Conservation (phyloP, 1,140 invertebrate species). For the Nephila pilipes region DNA sequence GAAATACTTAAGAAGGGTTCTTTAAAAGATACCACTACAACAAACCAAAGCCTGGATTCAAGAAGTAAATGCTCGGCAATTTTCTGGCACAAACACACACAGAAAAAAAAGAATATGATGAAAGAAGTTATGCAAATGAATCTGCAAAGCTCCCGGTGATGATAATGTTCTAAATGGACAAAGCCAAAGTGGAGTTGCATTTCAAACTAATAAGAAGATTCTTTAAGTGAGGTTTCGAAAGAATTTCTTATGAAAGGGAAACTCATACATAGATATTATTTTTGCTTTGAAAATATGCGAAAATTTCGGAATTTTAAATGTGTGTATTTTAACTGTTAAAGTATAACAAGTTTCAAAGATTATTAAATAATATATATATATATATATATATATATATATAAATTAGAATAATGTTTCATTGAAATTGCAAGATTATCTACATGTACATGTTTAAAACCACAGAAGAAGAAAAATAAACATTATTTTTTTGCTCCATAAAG, state of each 20-base stretch:
- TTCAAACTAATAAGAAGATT: neutral
- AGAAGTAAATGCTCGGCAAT: neutral
- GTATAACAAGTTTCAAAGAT: too few species aligned
- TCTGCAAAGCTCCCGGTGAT: neutral
- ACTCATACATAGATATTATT: neutral
- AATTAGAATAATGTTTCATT: too few species aligned
- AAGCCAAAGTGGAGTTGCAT: neutral
- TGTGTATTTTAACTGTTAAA: too few species aligned
- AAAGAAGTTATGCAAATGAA: constrained; percentile 6
- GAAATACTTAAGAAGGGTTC: neutral
- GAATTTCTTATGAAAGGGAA: neutral
- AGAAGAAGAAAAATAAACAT: too few species aligned
- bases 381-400: too few species aligned
- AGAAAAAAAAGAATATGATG: neutral
- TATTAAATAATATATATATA: too few species aligned
- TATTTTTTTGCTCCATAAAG: too few species aligned
- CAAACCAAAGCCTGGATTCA: neutral
- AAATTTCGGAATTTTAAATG: neutral
- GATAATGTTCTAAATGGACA: neutral
- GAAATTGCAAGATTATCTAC: too few species aligned
- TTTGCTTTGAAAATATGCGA: neutral
- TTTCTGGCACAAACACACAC: neutral
- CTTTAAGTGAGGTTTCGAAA: neutral
- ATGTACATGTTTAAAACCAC: too few species aligned
- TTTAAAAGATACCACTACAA: neutral